Percentiles rank a stretch among this genome's conserved stretches.
phyloP scores from a whole-genome alignment of 2,113 vertebrate species.

The Alligator mississippiensis region DNA sequence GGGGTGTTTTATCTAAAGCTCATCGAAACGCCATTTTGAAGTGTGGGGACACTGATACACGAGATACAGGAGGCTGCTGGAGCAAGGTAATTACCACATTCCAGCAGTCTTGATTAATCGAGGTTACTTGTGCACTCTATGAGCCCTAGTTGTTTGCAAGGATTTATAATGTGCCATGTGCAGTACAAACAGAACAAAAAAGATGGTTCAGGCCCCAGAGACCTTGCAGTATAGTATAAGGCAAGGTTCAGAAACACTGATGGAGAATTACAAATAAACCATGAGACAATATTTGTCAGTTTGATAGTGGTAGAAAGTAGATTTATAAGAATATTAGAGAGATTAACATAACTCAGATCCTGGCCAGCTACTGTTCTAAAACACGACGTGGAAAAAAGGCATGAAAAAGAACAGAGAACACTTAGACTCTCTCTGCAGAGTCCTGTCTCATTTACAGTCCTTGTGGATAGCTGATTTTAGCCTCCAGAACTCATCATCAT shows the following conservation, averaged over 20 bases:
- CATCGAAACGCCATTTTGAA: no score
- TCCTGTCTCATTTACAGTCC: not conserved
- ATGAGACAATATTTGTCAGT: not conserved
- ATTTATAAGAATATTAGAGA: no score
- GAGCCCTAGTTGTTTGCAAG: no score
- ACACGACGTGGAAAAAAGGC: not conserved
- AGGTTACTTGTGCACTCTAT: no score
- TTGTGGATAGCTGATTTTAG: not conserved
- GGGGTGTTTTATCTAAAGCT: no score
- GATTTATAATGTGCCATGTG: slow-evolving; percentile 13
- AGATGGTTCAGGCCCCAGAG: not conserved
- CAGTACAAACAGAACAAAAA: slow-evolving; percentile 26
- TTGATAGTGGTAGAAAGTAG: not conserved
- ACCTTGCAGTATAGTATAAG: not conserved
- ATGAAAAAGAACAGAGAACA: not conserved
- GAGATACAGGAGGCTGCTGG: no score
- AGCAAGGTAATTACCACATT: no score
- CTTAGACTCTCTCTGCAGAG: not conserved
- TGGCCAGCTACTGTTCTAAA: not conserved
- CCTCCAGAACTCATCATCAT: not conserved
- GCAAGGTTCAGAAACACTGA: no score
- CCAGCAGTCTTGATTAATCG: no score
- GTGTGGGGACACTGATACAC: no score
- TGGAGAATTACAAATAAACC: not conserved
- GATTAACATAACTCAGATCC: not conserved